Evolutionary conservation across 1,140 invertebrate species (phyloP), one percentile per base, ranked within the genome.

Genomic region (Drosophila erecta): DNA sequence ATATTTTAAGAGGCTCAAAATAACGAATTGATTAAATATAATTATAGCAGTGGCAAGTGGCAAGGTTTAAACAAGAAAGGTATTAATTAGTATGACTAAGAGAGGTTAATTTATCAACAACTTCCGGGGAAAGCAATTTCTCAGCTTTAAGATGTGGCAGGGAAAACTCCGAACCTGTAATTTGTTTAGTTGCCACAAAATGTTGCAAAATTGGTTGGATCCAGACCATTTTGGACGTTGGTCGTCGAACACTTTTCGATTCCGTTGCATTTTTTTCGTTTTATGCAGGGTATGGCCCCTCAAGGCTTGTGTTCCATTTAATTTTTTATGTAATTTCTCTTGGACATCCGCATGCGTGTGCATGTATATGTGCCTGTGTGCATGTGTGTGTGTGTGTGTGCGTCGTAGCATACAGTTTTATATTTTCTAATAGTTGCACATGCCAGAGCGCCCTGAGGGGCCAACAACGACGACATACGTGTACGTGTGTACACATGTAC

Each of bases 361-460:
- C 33, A 6, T 37, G 35, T 12, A 3, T 37, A 12, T 4, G 12
- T 37, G 33, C 8, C 5, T 24, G 14, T 20, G 7, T 30, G 40
- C 12, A 8, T 41, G 7, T 17, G 40, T 15, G 37, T 40, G 4
- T 12, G 14, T 38, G 5, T 38, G 37, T 27, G 57, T 40, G 22
- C 54, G 43, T n/a, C 49, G 38, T 30, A 50, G 40, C 33, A 44
- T 56, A 38, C 51, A 51, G 37, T 64, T 61, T 79, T 47, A 51
- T 71, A 58, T 74, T 74, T 79, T 62, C 56, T 73, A 74, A 79
- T 69, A 81, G 78, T 80, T 72, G 73, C 78, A 77, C 78, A 81
- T 64, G 60, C 72, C 60, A 47, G 75, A 62, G 60, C 20, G 38
- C 55, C 57, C 69, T 53, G n/a, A 40, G 64, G 62, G 64, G 60